These are phyloP conservation scores for Reticulitermes speratus DNA, from an alignment of 1,140 invertebrate species.

Conservation along the genomic window DNA sequence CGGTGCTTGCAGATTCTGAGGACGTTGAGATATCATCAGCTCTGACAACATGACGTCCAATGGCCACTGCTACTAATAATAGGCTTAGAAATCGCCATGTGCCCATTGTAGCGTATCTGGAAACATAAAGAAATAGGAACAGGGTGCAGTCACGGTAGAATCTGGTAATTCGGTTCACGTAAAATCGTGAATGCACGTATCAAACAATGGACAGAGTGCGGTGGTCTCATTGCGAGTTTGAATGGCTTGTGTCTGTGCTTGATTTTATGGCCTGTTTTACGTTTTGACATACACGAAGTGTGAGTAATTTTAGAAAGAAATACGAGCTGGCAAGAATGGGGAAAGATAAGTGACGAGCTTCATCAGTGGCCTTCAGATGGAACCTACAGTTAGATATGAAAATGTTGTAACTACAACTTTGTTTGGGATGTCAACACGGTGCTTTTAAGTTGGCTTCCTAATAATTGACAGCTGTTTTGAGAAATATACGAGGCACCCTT, in stretches of 20 bases:
- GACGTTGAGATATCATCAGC: background rate
- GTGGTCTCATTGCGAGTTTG: background rate
- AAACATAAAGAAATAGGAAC: background rate
- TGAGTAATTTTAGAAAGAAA: no score
- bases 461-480: no score
- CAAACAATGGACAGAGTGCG: background rate
- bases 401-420: no score
- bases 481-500: no score
- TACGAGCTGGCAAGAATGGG: no score
- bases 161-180: background rate
- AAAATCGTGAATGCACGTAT: background rate
- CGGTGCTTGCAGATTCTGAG: background rate
- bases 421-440: no score
- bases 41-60: background rate
- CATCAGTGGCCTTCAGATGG: no score
- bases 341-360: no score
- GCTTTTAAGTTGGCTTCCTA: no score
- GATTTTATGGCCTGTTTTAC: background rate
- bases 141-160: background rate
- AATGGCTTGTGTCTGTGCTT: background rate
- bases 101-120: background rate
- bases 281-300: background rate
- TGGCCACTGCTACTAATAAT: background rate
- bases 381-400: no score
- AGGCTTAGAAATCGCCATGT: background rate